phyloP scores from a whole-genome alignment of 2,888 invertebrate species.

The Pimpla rufipes region DNA sequence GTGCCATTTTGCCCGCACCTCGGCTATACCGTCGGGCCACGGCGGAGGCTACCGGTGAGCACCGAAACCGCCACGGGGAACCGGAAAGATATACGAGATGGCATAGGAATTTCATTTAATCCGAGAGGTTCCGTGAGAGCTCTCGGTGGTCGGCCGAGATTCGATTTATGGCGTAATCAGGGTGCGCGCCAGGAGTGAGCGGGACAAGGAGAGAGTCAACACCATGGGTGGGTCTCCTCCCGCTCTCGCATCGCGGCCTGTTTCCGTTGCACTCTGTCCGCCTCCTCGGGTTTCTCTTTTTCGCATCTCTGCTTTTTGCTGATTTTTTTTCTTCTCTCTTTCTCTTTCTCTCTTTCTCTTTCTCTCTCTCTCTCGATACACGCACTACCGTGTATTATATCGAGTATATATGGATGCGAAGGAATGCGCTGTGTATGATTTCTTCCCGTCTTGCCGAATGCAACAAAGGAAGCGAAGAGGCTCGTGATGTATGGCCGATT shows the following conservation, averaged over 20 bases:
- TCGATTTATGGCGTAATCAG: conserved; percentile 84
- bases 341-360: neutral
- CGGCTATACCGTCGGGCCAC: conserved; percentile 37
- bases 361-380: conserved; percentile 26
- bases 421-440: conserved; percentile 36
- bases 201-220: conserved; percentile 58
- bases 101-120: conserved; percentile 84
- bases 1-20: too few relatives aligned
- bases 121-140: conserved; percentile 76
- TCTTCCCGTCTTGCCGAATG: conserved; percentile 37
- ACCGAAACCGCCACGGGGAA: conserved; percentile 70
- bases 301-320: neutral
- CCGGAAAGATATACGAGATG: conserved; percentile 82
- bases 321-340: neutral
- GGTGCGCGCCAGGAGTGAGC: conserved; percentile 67
- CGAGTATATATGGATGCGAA: conserved; percentile 4
- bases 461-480: conserved; percentile 27
- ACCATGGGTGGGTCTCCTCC: conserved; percentile 66
- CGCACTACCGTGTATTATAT: conserved; percentile 35
- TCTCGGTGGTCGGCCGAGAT: conserved; percentile 80
- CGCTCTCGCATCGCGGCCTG: conserved; percentile 50
- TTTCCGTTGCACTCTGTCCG: conserved; percentile 41
- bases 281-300: conserved; percentile 34
- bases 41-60: conserved; percentile 63
- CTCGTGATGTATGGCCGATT: conserved; percentile 40